Evolutionary conservation across 2,888 invertebrate species (phyloP).

Genomic region (Prosapia bicincta): DNA sequence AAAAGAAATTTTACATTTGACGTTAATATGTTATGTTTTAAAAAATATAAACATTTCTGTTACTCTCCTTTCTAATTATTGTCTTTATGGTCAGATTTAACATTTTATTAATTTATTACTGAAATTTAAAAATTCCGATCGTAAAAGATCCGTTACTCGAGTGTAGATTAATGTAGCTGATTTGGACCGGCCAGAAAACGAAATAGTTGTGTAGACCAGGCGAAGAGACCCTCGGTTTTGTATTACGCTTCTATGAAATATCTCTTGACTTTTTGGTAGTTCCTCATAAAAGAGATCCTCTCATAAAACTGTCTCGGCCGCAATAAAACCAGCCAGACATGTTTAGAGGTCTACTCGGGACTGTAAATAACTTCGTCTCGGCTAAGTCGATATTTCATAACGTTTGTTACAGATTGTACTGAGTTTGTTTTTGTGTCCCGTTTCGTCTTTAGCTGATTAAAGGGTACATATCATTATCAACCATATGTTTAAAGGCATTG

Average conservation of each 20-base stretch:
- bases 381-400: neutral
- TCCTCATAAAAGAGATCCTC: neutral
- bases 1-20: too few relatives aligned
- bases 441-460: too few relatives aligned
- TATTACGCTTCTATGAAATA: neutral
- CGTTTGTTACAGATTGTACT: too few relatives aligned
- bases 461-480: too few relatives aligned
- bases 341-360: neutral
- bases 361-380: neutral
- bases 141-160: neutral
- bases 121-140: neutral
- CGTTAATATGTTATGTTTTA: too few relatives aligned
- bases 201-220: neutral
- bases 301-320: neutral
- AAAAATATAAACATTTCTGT: too few relatives aligned
- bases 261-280: neutral
- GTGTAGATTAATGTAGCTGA: neutral
- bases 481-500: neutral
- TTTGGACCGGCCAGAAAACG: neutral
- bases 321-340: neutral
- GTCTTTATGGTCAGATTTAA: too few relatives aligned
- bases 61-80: too few relatives aligned
- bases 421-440: too few relatives aligned
- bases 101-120: too few relatives aligned
- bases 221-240: neutral